A percentile compares a stretch with the other conserved stretches of the same genome.
phyloP scores from a whole-genome alignment of 2,888 invertebrate genomes.

The Calameuta pallipes region DNA sequence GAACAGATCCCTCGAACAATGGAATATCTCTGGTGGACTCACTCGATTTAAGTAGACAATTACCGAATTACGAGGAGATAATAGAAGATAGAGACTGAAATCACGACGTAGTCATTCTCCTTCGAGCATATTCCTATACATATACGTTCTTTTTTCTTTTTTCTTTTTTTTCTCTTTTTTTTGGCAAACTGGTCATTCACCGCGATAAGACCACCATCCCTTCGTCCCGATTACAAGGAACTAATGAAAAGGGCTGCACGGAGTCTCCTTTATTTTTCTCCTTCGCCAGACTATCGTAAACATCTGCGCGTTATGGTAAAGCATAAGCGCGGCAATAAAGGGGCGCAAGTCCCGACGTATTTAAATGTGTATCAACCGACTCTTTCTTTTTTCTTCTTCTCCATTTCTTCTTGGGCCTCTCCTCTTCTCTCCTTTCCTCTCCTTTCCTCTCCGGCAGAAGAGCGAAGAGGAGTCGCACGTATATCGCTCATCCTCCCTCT shows the following conservation, averaged over 20 bases:
- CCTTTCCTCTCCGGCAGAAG: neutral
- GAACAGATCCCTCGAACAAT: slow-evolving; percentile 54
- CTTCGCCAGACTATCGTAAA: too few relatives aligned
- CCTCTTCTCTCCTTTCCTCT: slow-evolving; percentile 18
- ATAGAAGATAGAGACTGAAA: neutral
- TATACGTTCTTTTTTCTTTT: neutral
- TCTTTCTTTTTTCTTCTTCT: slow-evolving; percentile 10
- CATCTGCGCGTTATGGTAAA: too few relatives aligned
- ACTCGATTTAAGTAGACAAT: slow-evolving; percentile 44
- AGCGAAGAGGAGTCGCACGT: neutral
- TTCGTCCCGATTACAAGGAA: too few relatives aligned
- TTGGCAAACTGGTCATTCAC: too few relatives aligned
- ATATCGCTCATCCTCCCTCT: neutral
- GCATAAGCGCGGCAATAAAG: neutral
- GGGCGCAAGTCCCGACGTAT: neutral
- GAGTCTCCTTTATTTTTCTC: too few relatives aligned
- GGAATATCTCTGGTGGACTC: slow-evolving; percentile 47
- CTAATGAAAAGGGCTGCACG: too few relatives aligned
- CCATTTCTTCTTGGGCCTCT: slow-evolving; percentile 6
- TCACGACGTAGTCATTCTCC: slow-evolving; percentile 1
- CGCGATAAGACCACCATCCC: too few relatives aligned
- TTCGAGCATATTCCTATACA: neutral
- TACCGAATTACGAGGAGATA: slow-evolving; percentile 10
- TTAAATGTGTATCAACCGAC: neutral
- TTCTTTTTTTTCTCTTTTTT: neutral